These are phyloP conservation scores for Nephrocerus scutellatus DNA, from an alignment of 2,888 invertebrate genomes.

Conservation along the genomic window DNA sequence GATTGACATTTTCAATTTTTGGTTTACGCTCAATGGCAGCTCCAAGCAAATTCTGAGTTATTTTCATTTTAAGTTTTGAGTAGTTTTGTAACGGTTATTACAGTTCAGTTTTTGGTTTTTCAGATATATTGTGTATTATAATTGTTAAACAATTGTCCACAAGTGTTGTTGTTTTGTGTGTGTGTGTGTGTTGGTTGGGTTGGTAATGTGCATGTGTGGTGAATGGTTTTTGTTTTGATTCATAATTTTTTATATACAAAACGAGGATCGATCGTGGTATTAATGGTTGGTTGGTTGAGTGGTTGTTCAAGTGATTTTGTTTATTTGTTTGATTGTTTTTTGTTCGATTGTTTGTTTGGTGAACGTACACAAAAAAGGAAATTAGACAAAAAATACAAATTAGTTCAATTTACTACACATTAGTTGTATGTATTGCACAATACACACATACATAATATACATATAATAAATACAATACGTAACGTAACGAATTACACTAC, in stretches of 20 bases:
- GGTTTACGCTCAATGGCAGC: conserved; percentile 88
- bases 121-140: conserved; percentile 18
- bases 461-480: too few species aligned
- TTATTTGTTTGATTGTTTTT: conserved; percentile 20
- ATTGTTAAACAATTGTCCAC: conserved; percentile 8
- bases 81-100: conserved; percentile 11
- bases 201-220: background rate
- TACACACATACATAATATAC: too few species aligned
- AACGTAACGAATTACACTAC: too few species aligned
- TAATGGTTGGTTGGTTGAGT: background rate
- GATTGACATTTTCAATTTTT: conserved; percentile 91
- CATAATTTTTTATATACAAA: too few species aligned
- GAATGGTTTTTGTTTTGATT: too few species aligned
- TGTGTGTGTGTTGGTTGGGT: conserved; percentile 9
- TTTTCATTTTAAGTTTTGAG: conserved; percentile 16
- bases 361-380: conserved; percentile 41
- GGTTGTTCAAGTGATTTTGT: conserved; percentile 22
- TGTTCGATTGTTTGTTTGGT: conserved; percentile 29
- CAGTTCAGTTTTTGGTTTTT: conserved; percentile 12
- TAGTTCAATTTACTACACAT: too few species aligned
- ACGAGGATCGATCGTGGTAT: too few species aligned
- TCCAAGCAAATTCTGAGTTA: conserved; percentile 75
- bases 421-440: too few species aligned
- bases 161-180: conserved; percentile 12
- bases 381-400: conserved; percentile 45